A percentile compares a stretch with the other conserved stretches of the same genome.
Conservation (phyloP, 2,888 invertebrate species). For the Thymelicus lineola region DNA sequence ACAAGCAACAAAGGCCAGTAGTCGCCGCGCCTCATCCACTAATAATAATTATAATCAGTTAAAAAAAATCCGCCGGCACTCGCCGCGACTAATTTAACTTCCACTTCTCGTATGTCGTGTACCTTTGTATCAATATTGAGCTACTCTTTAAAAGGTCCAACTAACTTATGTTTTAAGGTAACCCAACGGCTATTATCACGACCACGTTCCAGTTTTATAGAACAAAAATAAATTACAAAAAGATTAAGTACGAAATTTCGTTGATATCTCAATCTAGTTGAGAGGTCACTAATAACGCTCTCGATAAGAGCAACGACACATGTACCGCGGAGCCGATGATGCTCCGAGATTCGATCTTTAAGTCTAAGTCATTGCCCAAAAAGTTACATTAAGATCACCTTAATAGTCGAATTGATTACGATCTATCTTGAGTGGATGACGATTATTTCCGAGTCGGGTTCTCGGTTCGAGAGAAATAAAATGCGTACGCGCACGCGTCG, state of each 20-base stretch:
- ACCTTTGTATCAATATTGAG: slow-evolving; percentile 29
- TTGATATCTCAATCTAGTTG: slow-evolving; percentile 41
- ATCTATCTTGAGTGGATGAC: slow-evolving; percentile 82
- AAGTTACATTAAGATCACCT: slow-evolving; percentile 77
- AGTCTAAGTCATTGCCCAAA: slow-evolving; percentile 66
- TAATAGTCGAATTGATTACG: slow-evolving; percentile 82
- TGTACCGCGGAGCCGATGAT: slow-evolving; percentile 47
- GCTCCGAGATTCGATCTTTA: slow-evolving; percentile 62
- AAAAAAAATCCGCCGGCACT: slow-evolving; percentile 57
- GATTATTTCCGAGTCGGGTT: slow-evolving; percentile 81
- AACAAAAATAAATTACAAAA: slow-evolving; percentile 24
- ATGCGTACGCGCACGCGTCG: slow-evolving; percentile 82
- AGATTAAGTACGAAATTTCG: slow-evolving; percentile 20
- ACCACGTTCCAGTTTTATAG: slow-evolving; percentile 4
- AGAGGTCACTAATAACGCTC: slow-evolving; percentile 42
- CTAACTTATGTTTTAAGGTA: slow-evolving; percentile 1
- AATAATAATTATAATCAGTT: slow-evolving; percentile 76
- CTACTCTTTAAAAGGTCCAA: slow-evolving; percentile 16
- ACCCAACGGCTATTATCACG: background rate
- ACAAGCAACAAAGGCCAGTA: slow-evolving; percentile 71
- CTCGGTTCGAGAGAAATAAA: slow-evolving; percentile 79
- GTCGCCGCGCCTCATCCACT: slow-evolving; percentile 55
- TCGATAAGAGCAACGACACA: slow-evolving; percentile 43
- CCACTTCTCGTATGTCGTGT: slow-evolving; percentile 21
- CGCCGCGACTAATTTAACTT: slow-evolving; percentile 35